These are phyloP conservation scores for Dascillus cervinus DNA, from an alignment of 2,888 invertebrate species.

Conservation along the genomic window DNA sequence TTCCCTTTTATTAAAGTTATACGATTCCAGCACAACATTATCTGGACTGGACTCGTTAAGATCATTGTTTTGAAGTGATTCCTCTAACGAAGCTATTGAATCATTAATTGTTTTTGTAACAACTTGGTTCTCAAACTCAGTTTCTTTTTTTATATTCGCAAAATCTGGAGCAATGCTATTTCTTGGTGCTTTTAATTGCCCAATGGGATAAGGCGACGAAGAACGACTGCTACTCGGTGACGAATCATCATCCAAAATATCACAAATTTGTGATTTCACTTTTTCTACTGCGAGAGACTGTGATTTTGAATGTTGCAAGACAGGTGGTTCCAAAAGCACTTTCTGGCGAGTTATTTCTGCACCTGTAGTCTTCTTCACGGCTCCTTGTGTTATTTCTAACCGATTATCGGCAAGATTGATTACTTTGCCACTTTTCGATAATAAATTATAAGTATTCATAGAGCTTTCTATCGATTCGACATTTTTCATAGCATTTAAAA, in stretches of 20 bases:
- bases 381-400: too few species aligned
- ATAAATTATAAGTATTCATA: conserved; percentile 31
- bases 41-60: too few species aligned
- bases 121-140: too few species aligned
- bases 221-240: conserved; percentile 25
- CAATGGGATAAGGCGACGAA: conserved; percentile 31
- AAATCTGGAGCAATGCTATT: conserved; percentile 33
- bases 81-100: too few species aligned
- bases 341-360: background rate
- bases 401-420: too few species aligned
- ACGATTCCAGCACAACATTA: too few species aligned
- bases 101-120: too few species aligned
- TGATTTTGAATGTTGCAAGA: background rate
- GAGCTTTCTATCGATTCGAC: too few species aligned
- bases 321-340: background rate
- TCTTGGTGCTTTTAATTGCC: conserved; percentile 27
- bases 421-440: conserved; percentile 2
- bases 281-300: background rate
- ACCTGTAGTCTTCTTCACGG: too few species aligned
- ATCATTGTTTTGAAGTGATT: too few species aligned
- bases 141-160: too few species aligned
- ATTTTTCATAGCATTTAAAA: conserved; percentile 30
- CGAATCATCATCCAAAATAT: conserved; percentile 8
- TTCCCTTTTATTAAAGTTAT: too few species aligned
- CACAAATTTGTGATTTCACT: background rate